Base-by-base conservation (phyloP, 2,113 vertebrate genomes). In the Urocolius indicus region DNA sequence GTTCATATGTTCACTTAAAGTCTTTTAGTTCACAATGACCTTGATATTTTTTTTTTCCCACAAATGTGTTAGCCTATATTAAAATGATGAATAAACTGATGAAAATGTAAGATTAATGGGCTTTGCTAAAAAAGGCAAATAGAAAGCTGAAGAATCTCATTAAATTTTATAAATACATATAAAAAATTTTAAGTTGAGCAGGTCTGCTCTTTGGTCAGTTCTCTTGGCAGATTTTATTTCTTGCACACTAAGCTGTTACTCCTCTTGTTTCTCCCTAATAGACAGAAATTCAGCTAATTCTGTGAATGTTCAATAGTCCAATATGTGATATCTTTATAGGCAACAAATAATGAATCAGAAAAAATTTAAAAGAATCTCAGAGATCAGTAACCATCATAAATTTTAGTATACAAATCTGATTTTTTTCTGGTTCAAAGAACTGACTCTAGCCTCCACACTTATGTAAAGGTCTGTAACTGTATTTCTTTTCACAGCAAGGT, bases 61-160 rank as follows among this genome's bases (percentile, higher is more conserved):
- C 6, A 58, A 41, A 57, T n/a, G 8, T 21, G 16, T 55, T 89
- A 85, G 30, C 12, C n/a, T 82, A 16, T n/a, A 84, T 59, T 94
- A 95, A 93, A 94, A 76, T 81, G 34, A 76, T 91, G 11, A 92
- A 73, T 38, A 61, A 84, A 9, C 32, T 48, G 30, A 61, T 94
- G 49, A 93, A 92, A 95, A 67, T 1, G 13, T 76, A 34, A 77
- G 55, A 80, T 54, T 61, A 95, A 89, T 87, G 34, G 58, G 29
- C 54, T 95, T 96, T 94, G 24, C 77, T 93, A 48, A 59, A 65
- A 76, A 91, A 52, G 67, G 36, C 86, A 92, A 89, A 89, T 38
- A 95, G 57, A 11, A 75, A 79, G 13, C 24, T 79, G 30, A 49
- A 79, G 34, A 66, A 69, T 17, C 59, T 32, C 83, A n/a, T 95